Evolutionary conservation across 2,113 vertebrate genomes (phyloP), one percentile per base, ranked within the genome.

Genomic region (Pithys albifrons): DNA sequence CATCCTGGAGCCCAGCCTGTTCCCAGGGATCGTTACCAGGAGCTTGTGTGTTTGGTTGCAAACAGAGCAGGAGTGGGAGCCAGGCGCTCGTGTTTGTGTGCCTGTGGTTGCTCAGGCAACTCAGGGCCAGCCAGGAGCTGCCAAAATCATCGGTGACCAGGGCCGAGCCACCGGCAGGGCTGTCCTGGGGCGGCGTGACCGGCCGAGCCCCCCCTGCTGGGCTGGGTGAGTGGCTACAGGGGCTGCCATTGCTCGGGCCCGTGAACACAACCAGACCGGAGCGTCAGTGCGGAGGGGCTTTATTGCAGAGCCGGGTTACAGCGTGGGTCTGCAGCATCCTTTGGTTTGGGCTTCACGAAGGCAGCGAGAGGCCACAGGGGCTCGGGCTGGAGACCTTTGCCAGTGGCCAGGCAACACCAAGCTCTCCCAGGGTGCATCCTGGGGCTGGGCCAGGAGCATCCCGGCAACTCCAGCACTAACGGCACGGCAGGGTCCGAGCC

Each of bases 21-120:
- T 97, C 97, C 97, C 97, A 97, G 97, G 93, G 97, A 91, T 96
- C 19, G 98, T 98, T 98, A 97, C 98, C 97, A 98, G 97, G 98
- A 98, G 97, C 96, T 94, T 29, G 48, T 95, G 96, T 98, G 97
- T 98, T 98, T 98, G 96, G 96, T 97, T 94, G 97, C 97, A 98
- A 98, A 98, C 97, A 98, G 93, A 97, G 93, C 90, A 18, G 85
- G 69, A 74, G 88, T 12, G 13, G 86, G 69, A 97, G 97, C 97
- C 97, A 97, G 96, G 94, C 96, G 67, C 72, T 88, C 27, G 27
- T 97, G 96, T 98, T 98, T 97, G 97, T 98, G 85, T 97, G 96
- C 89, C 67, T 93, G 87, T 22, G 33, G 91, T 96, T 98, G 97
- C 97, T 97, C 91, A 91, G 97, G 96, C 96, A 96, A 98, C 97